A percentile compares a stretch with the other conserved stretches of the same genome.
phyloP scores from a whole-genome alignment of 2,888 invertebrate species.

The Leptodirus hochenwartii region DNA sequence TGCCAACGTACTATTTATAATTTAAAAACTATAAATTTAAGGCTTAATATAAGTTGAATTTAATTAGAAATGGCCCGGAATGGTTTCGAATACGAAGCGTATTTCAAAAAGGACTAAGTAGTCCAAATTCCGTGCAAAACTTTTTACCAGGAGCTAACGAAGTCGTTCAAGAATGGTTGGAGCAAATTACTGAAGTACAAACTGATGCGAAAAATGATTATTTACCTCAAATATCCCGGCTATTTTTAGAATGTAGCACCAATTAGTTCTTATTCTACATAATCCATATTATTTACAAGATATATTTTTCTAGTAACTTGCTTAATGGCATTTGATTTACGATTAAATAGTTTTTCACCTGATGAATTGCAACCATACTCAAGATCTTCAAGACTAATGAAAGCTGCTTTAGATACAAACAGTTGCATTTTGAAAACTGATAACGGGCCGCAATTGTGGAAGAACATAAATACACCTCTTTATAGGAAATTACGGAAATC shows the following conservation, averaged over 20 bases:
- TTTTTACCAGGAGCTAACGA: constrained; percentile 46
- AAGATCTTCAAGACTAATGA: constrained; percentile 45
- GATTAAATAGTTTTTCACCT: constrained; percentile 45
- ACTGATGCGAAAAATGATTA: constrained; percentile 35
- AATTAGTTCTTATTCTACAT: background rate
- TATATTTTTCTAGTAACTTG: constrained; percentile 46
- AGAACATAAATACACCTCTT: constrained; percentile 47
- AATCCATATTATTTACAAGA: constrained; percentile 6
- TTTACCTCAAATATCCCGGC: constrained; percentile 45
- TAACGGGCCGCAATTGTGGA: constrained; percentile 53
- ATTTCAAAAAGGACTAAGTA: constrained; percentile 63
- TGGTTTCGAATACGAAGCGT: constrained; percentile 66
- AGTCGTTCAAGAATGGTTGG: constrained; percentile 46
- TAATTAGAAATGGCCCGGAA: constrained; percentile 57
- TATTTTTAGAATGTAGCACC: constrained; percentile 58
- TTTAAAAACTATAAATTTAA: no score
- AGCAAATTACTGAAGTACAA: constrained; percentile 26
- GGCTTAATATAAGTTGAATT: no score
- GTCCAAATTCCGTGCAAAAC: constrained; percentile 46
- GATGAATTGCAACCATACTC: constrained; percentile 40
- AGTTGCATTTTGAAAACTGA: constrained; percentile 49
- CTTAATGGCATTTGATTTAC: constrained; percentile 47
- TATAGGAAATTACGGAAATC: constrained; percentile 48
- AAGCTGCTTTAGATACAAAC: constrained; percentile 56
- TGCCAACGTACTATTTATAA: constrained; percentile 78